These are phyloP conservation scores for Petrocephalus zakoni DNA, from an alignment of 2,113 vertebrate species.

Conservation along the genomic window DNA sequence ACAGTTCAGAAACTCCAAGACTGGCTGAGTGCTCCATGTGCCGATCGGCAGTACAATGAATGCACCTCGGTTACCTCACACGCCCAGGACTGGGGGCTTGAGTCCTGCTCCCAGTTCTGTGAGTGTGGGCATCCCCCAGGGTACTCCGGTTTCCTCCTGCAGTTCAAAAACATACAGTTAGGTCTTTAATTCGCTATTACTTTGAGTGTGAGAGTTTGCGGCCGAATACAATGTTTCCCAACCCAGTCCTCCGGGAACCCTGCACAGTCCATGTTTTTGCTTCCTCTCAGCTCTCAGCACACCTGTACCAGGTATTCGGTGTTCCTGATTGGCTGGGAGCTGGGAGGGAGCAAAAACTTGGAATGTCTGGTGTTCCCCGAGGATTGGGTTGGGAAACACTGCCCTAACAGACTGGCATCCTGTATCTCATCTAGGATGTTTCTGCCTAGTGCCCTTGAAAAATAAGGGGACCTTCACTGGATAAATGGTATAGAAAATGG, in stretches of 20 bases:
- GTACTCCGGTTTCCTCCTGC: neutral
- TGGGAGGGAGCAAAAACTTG: too few species aligned
- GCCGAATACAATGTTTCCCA: neutral
- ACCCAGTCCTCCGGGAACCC: too few species aligned
- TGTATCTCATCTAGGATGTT: neutral
- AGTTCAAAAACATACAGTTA: neutral
- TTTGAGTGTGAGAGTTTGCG: neutral
- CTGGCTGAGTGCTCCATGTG: neutral
- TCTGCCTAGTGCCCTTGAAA: neutral
- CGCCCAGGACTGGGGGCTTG: neutral
- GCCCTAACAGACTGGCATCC: neutral
- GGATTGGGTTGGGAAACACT: too few species aligned
- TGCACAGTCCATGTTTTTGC: too few species aligned
- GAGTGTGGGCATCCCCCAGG: neutral
- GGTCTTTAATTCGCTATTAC: neutral
- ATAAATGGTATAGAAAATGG: neutral
- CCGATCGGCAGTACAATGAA: neutral
- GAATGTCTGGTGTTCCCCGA: too few species aligned
- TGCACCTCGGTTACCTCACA: too few species aligned
- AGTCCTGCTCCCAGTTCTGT: neutral
- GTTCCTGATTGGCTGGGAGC: too few species aligned
- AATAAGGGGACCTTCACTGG: neutral
- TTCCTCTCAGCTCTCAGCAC: too few species aligned
- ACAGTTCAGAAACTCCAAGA: neutral
- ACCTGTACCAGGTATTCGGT: too few species aligned